Evolutionary conservation across 2,797 vertebrate species (phyloP).

Genomic region (Typhlichthys eigenmanni): DNA sequence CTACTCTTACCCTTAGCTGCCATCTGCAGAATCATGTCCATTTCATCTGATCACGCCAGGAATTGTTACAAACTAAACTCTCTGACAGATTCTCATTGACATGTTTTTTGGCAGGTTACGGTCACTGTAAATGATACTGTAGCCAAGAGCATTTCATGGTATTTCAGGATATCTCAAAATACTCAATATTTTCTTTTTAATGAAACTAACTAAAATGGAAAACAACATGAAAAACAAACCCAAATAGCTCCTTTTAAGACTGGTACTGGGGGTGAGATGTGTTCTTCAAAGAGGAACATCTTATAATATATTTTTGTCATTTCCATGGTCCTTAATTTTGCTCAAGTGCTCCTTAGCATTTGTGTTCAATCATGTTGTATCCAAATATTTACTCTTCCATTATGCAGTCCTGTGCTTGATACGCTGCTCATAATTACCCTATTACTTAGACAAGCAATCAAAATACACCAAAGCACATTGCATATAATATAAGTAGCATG

Average conservation of each 20-base stretch:
- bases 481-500: background rate
- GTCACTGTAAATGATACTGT: too few species aligned
- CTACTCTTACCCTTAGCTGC: constrained; percentile 10
- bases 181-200: too few species aligned
- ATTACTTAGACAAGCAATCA: constrained; percentile 2
- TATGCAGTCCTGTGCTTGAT: background rate
- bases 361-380: constrained; percentile 15
- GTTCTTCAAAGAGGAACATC: background rate
- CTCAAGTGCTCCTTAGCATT: constrained; percentile 16
- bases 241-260: too few species aligned
- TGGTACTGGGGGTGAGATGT: background rate
- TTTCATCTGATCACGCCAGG: too few species aligned
- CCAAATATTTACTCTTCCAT: constrained; percentile 4
- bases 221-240: constrained; percentile 11
- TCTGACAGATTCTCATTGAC: too few species aligned
- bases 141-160: too few species aligned
- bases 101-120: too few species aligned
- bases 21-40: background rate
- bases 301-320: constrained; percentile 9
- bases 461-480: background rate
- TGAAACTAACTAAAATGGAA: too few species aligned
- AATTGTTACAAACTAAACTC: too few species aligned
- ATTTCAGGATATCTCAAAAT: too few species aligned
- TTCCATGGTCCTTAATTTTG: constrained; percentile 7
- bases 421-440: background rate